Evolutionary conservation across 2,113 vertebrate species (phyloP).

Genomic region (Megaleporinus macrocephalus): DNA sequence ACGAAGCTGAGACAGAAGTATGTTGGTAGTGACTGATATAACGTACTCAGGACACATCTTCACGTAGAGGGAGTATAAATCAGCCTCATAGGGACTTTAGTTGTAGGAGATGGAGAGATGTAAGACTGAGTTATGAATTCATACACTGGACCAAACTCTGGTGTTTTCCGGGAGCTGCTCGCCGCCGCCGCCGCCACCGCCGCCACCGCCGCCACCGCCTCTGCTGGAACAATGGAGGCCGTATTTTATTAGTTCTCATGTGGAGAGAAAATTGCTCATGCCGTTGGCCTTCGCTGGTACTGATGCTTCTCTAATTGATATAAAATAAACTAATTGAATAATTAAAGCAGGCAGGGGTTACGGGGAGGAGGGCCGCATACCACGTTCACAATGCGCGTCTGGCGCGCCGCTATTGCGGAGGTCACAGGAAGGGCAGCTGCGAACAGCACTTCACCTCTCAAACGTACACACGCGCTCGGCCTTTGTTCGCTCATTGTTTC

Average conservation of each 20-base stretch:
- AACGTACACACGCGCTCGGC: not conserved
- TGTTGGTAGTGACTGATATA: no score
- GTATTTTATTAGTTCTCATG: not conserved
- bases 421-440: not conserved
- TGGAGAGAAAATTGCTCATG: not conserved
- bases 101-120: no score
- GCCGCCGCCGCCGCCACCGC: no score
- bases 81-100: no score
- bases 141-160: no score
- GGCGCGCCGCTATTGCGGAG: not conserved
- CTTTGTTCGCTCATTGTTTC: constrained; percentile 10
- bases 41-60: no score
- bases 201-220: not conserved
- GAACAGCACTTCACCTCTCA: no score
- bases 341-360: not conserved
- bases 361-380: not conserved
- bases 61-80: no score
- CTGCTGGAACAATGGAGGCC: not conserved
- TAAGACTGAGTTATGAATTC: no score
- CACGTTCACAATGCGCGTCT: not conserved
- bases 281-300: not conserved
- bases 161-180: not conserved
- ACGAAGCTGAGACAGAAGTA: no score
- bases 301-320: not conserved
- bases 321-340: not conserved